A percentile compares a stretch with the other conserved stretches of the same genome.
phyloP scores from a whole-genome alignment of 92 coral and sea anemone species.

The Actinernus sp. region DNA sequence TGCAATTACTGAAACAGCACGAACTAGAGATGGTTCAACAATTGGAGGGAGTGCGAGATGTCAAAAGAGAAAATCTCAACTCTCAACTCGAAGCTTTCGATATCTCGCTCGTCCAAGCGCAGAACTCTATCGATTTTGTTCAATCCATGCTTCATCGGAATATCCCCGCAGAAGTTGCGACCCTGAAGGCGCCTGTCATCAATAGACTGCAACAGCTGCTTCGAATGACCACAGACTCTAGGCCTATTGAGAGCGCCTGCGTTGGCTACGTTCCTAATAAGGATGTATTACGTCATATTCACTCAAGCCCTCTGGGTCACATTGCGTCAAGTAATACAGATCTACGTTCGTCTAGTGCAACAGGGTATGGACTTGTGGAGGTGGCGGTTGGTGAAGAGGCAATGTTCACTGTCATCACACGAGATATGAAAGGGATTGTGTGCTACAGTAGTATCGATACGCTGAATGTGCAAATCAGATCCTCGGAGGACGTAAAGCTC shows the following conservation, averaged over 20 bases:
- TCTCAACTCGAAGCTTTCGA: constrained; percentile 61
- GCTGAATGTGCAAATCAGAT: constrained; percentile 45
- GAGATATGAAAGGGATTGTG: constrained; percentile 74
- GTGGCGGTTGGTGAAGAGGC: constrained; percentile 89
- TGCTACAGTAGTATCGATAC: constrained; percentile 78
- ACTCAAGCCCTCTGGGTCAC: constrained; percentile 68
- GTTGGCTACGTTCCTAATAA: constrained; percentile 82
- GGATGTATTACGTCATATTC: constrained; percentile 65
- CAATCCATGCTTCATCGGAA: constrained; percentile 62
- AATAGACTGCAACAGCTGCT: constrained; percentile 65
- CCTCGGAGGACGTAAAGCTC: constrained; percentile 48
- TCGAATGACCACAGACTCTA: constrained; percentile 58
- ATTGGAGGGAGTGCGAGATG: constrained; percentile 65
- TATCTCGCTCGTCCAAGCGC: constrained; percentile 48
- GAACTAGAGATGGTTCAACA: constrained; percentile 73
- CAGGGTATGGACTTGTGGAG: constrained; percentile 71
- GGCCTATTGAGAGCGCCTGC: constrained; percentile 77
- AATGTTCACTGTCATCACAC: constrained; percentile 66
- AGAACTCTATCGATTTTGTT: constrained; percentile 64
- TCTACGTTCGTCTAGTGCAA: constrained; percentile 61
- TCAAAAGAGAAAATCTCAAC: constrained; percentile 70
- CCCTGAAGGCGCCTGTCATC: constrained; percentile 53
- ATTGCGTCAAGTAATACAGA: constrained; percentile 85
- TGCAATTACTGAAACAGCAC: constrained; percentile 60
- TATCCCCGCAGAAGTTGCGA: constrained; percentile 67